Conservation (phyloP, 2,113 vertebrate genomes). For the Odocoileus virginianus region DNA sequence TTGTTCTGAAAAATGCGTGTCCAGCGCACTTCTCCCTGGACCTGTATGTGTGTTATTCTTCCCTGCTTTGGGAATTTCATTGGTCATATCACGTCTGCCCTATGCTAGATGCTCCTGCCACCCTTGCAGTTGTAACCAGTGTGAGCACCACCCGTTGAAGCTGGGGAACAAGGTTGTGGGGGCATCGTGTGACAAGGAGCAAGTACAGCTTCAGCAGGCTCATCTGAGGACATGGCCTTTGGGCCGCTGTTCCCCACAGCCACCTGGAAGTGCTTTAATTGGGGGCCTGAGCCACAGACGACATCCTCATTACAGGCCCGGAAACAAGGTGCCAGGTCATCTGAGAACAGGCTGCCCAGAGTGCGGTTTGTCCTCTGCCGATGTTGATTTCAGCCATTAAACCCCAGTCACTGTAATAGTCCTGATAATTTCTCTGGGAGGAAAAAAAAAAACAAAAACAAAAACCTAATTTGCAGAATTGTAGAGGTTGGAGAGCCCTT, state of each 20-base stretch:
- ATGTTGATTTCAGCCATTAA: not conserved
- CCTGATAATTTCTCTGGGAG: not conserved
- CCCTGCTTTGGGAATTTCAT: not conserved
- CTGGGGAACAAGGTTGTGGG: no score
- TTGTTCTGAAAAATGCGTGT: not conserved
- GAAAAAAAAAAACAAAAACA: not conserved
- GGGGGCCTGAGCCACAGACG: fast-evolving
- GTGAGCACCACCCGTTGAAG: not conserved
- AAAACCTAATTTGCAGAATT: not conserved
- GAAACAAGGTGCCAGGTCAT: not conserved
- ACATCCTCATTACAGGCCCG: fast-evolving
- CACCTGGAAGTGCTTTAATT: not conserved
- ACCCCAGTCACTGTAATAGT: not conserved
- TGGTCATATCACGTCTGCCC: not conserved
- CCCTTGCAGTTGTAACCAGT: no score
- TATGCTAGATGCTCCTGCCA: fast-evolving
- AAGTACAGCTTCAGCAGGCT: not conserved
- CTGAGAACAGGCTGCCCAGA: not conserved
- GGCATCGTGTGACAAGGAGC: fast-evolving
- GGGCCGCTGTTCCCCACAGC: not conserved
- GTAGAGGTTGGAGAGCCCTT: not conserved
- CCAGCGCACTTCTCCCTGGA: not conserved
- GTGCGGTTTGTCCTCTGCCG: not conserved
- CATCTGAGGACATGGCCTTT: no score
- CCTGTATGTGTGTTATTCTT: not conserved